Base-by-base conservation (phyloP, 92 coral and sea anemone genomes). In the Palythoa grandiflora region DNA sequence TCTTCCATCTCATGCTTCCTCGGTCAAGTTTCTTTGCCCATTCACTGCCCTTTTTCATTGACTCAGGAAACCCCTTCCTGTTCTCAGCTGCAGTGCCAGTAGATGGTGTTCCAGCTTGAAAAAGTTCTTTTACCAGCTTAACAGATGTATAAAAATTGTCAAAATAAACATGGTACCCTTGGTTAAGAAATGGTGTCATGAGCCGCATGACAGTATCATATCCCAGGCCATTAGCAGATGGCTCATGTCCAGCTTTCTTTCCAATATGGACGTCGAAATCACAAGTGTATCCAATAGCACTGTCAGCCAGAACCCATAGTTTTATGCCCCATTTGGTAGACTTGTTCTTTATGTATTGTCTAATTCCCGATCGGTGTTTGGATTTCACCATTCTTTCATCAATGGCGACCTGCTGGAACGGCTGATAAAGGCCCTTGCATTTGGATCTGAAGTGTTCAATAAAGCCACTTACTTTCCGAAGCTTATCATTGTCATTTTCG, bases 121-220 rank as follows among this genome's bases (percentile, higher is more conserved):
- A 68, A 68, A 68, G 74, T 7, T 68, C 74, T 68, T 68, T 68
- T 68, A 68, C 47, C 74, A 68, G 44, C 74, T 68, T 68, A 28
- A 68, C 74, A 9, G 44, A 28, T 37, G 74, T 68, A 37, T 68
- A 68, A 68, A 68, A 68, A 68, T 68, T 68, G 35, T 68, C 74
- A 68, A 68, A 68, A 73, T 68, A 68, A 68, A 68, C 74, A 68
- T 68, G 40, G 40, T 68, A 68, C 47, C 47, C 74, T 68, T 68
- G 74, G 74, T 28, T 28, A 13, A 68, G 74, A 68, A 68, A 68
- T 68, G 74, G 74, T 68, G 74, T 68, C 74, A 68, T 68, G 39
- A 68, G 74, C 74, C 44, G 74, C 74, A 68, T 68, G 40, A 28
- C 74, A 68, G 74, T 68, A 68, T 68, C 74, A 68, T 68, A 68